Percentiles rank a stretch among this genome's conserved stretches.
phyloP scores from a whole-genome alignment of 2,888 invertebrate species.

The Theodoxus fluviatilis region DNA sequence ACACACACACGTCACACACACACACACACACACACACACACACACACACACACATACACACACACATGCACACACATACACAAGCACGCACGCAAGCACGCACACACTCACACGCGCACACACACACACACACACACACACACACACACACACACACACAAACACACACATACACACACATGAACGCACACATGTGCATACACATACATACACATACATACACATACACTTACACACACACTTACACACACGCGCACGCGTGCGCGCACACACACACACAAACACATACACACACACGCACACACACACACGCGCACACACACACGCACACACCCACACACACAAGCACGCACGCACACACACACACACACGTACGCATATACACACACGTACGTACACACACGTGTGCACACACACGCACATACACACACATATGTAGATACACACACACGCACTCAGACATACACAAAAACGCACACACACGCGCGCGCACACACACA shows the following conservation, averaged over 20 bases:
- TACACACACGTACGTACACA: neutral
- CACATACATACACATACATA: too few relatives aligned
- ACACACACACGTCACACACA: neutral
- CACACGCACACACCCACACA: neutral
- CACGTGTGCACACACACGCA: slow-evolving; percentile 22
- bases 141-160: neutral
- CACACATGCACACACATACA: slow-evolving; percentile 19
- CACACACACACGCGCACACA: neutral
- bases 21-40: neutral
- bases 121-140: too few relatives aligned
- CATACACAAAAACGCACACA: neutral
- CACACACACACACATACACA: neutral
- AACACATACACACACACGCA: slow-evolving; percentile 3
- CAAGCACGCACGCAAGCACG: neutral
- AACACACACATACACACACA: slow-evolving; percentile 13
- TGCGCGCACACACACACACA: neutral
- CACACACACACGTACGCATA: neutral
- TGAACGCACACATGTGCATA: neutral
- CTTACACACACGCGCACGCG: too few relatives aligned
- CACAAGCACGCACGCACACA: neutral
- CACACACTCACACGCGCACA: neutral
- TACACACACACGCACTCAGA: neutral
- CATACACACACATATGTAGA: neutral
- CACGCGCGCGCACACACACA: neutral
- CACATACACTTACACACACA: too few relatives aligned